Base-by-base conservation (phyloP, 1,140 invertebrate genomes). In the Tetraneura akinire region DNA sequence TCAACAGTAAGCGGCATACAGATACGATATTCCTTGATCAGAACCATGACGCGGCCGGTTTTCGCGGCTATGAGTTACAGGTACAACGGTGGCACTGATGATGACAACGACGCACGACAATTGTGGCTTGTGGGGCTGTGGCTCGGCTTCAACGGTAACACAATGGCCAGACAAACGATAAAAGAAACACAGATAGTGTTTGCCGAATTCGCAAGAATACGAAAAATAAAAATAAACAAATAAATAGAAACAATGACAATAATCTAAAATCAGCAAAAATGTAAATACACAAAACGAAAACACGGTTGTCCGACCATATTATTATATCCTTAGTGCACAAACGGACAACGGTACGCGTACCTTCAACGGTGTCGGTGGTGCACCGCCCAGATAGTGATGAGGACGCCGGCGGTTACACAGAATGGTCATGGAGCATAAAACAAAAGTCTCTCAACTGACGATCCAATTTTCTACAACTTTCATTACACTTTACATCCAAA, bases 1-100 rank as follows among this genome's bases (percentile, higher is more conserved):
- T 96, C 93, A 1, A 94, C 93, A 14, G 92, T 92, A 80, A 97
- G 88, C 14, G 95, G 95, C 94, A 97, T 96, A 84, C 93, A 94
- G 85, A 96, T 94, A 84, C 94, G 89, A 84, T 95, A 97, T 88
- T 96, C 95, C 85, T 94, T 95, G 6, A 91, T 92, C 73, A 94
- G 87, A 85, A 94, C 91, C 92, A 93, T 93, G 23, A 18, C 55
- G 37, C 74, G 42, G 60, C 60, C 62, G 70, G 26, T 10, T n/a
- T 32, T 60, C 3, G 49, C 47, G 23, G 29, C 49, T 62, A 11
- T 21, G 4, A 23, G 26, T 16, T 37, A 18, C 18, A 10, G 18
- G 32, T 8, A 26, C 13, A 1, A 10, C 13, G 71, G 51, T 16
- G 49, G 26, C 71, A 49, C 29, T 14, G n/a, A 23, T 26, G 51